phyloP scores from a whole-genome alignment of 2,888 invertebrate species.

The Ennomos erosarius region DNA sequence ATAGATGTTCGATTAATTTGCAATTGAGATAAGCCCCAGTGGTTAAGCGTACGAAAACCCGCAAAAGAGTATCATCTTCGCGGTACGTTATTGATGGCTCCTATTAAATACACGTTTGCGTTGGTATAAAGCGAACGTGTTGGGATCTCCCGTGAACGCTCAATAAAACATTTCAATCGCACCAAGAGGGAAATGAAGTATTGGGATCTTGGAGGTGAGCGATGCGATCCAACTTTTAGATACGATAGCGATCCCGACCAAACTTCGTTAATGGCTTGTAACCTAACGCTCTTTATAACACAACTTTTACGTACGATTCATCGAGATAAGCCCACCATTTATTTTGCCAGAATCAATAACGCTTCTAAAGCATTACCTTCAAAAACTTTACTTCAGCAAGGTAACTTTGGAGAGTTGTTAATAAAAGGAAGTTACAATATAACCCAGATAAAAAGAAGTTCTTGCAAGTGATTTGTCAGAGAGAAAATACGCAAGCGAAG shows the following conservation, averaged over 20 bases:
- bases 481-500: constrained; percentile 32
- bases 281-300: constrained; percentile 19
- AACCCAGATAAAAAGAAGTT: constrained; percentile 32
- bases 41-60: constrained; percentile 71
- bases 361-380: constrained; percentile 1
- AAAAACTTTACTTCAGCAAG: constrained; percentile 6
- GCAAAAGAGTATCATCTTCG: constrained; percentile 77
- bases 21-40: constrained; percentile 78
- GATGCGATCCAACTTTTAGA: constrained; percentile 60
- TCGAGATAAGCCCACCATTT: constrained; percentile 6
- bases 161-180: constrained; percentile 81
- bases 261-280: constrained; percentile 47
- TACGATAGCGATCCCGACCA: constrained; percentile 47
- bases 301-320: constrained; percentile 17
- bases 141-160: constrained; percentile 64
- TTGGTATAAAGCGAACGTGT: constrained; percentile 51
- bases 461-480: constrained; percentile 30
- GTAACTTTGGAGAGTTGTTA: constrained; percentile 18
- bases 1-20: constrained; percentile 81
- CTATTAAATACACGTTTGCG: constrained; percentile 83
- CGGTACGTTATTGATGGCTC: constrained; percentile 82
- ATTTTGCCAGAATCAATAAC: background rate
- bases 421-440: constrained; percentile 27
- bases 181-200: constrained; percentile 76
- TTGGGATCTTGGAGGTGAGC: constrained; percentile 64